Evolutionary conservation across 2,797 vertebrate genomes (phyloP).

Genomic region (Sebastes dallii): DNA sequence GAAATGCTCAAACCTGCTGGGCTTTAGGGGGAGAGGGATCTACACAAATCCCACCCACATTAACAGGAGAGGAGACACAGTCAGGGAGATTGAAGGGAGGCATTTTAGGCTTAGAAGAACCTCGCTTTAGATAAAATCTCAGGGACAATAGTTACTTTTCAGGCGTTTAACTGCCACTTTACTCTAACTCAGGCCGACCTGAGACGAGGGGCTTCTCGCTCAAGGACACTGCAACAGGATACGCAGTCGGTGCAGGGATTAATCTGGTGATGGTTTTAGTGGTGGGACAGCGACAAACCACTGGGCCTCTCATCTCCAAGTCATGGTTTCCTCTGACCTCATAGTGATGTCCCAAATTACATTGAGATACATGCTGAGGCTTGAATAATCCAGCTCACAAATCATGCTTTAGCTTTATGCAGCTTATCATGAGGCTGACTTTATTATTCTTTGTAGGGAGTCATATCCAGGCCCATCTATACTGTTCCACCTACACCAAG

Average conservation of each 20-base stretch:
- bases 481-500: background rate
- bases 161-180: conserved; percentile 17
- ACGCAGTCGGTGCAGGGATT: conserved; percentile 24
- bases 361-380: background rate
- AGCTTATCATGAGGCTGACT: background rate
- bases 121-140: conserved; percentile 35
- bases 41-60: conserved; percentile 42
- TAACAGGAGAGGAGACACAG: background rate
- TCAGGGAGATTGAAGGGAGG: conserved; percentile 10
- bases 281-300: background rate
- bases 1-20: conserved; percentile 19
- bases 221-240: conserved; percentile 40
- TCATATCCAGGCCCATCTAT: background rate
- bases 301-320: background rate
- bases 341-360: background rate
- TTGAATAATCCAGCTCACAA: background rate
- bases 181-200: background rate
- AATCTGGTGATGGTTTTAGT: background rate
- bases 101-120: conserved; percentile 43
- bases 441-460: background rate
- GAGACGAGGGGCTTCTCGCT: background rate
- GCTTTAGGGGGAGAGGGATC: conserved; percentile 4
- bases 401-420: background rate
- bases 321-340: conserved; percentile 6
- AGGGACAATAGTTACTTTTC: conserved; percentile 25